These are phyloP conservation scores for Anoplolepis gracilipes DNA, from an alignment of 1,140 invertebrate species.

Conservation along the genomic window DNA sequence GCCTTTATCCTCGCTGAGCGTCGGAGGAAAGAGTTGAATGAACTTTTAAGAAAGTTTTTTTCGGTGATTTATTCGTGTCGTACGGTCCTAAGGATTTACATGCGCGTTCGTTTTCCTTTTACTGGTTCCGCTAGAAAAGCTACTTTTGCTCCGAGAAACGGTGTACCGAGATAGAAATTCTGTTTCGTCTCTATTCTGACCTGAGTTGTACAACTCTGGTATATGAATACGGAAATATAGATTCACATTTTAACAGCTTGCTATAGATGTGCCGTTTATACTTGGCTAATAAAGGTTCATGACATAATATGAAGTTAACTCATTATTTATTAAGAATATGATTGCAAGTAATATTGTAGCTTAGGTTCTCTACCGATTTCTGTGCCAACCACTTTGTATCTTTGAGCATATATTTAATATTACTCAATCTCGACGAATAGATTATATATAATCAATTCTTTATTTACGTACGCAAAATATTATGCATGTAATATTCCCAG, in stretches of 20 bases:
- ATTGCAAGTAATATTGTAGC: background rate
- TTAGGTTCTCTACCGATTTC: background rate
- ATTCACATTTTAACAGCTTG: slow-evolving; percentile 21
- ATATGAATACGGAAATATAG: slow-evolving; percentile 16
- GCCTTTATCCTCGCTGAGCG: slow-evolving; percentile 40
- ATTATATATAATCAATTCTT: background rate
- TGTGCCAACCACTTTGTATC: background rate
- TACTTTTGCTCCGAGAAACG: slow-evolving; percentile 33
- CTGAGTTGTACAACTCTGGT: background rate
- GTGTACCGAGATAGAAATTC: slow-evolving; percentile 45
- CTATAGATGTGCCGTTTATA: slow-evolving; percentile 14
- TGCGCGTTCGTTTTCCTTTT: slow-evolving; percentile 47
- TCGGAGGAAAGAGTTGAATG: slow-evolving; percentile 21
- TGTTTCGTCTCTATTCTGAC: slow-evolving; percentile 16
- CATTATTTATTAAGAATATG: slow-evolving; percentile 35
- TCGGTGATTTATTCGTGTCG: slow-evolving; percentile 58
- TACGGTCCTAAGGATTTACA: slow-evolving; percentile 45
- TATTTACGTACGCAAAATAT: background rate
- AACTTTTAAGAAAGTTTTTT: slow-evolving; percentile 49
- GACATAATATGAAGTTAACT: background rate
- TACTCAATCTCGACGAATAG: background rate
- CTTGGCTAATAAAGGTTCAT: background rate
- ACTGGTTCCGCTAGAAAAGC: slow-evolving; percentile 20
- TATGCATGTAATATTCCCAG: background rate
- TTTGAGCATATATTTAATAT: background rate